Conservation (phyloP, 2,888 invertebrate species). For the Osmoderma eremita region DNA sequence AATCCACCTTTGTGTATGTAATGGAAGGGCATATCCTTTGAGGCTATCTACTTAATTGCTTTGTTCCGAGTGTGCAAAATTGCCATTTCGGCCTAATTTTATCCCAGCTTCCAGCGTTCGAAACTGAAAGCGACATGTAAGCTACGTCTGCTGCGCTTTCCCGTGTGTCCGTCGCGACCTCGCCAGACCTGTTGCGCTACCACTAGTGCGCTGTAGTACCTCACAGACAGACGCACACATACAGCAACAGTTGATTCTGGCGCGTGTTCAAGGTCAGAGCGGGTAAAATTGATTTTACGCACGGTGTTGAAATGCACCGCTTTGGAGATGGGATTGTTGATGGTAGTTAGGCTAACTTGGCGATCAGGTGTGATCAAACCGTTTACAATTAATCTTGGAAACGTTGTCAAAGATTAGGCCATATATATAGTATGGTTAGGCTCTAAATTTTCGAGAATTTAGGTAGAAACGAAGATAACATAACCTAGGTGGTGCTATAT, state of each 20-base stretch:
- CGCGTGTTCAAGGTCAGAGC: conserved; percentile 49
- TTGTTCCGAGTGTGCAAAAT: conserved; percentile 31
- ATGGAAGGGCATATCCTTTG: conserved; percentile 12
- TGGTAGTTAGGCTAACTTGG: neutral
- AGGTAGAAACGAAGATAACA: too few species aligned
- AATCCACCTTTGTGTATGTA: neutral
- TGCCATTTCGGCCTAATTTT: conserved; percentile 29
- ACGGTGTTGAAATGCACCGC: conserved; percentile 29
- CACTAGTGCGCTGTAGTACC: conserved; percentile 36
- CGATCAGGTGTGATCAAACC: neutral
- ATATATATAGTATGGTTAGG: too few species aligned
- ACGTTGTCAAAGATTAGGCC: too few species aligned
- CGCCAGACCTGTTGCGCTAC: conserved; percentile 52
- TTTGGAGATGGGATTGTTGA: conserved; percentile 3
- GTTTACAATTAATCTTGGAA: too few species aligned
- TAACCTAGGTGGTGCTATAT: too few species aligned
- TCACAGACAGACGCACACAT: conserved; percentile 37
- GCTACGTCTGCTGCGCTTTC: conserved; percentile 2
- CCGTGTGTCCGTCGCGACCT: neutral
- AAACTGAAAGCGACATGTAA: conserved; percentile 27
- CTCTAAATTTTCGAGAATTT: too few species aligned
- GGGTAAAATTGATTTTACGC: conserved; percentile 54
- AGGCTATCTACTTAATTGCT: conserved; percentile 31
- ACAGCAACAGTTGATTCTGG: conserved; percentile 54
- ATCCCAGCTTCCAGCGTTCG: conserved; percentile 11